Percentiles rank a stretch among this genome's conserved stretches.
Evolutionary conservation across 1,140 invertebrate species (phyloP).

Genomic region (Lycorma delicatula): DNA sequence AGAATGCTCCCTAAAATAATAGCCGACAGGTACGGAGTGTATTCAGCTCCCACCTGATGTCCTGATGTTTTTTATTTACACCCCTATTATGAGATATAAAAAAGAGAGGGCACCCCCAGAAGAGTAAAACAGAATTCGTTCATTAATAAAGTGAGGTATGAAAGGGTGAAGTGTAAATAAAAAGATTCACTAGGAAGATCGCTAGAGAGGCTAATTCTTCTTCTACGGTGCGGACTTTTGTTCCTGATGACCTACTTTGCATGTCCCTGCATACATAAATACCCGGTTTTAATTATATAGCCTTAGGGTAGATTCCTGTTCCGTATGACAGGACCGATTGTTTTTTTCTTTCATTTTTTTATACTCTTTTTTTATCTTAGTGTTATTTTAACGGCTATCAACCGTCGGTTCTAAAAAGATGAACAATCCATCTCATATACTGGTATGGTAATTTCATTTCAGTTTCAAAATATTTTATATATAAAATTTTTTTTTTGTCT

Average conservation of each 20-base stretch:
- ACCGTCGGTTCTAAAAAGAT: too few species aligned
- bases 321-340: not conserved
- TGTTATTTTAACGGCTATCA: constrained; percentile 7
- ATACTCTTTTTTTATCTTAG: not conserved
- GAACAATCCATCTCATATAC: too few species aligned
- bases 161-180: constrained; percentile 6
- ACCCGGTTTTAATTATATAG: constrained; percentile 5
- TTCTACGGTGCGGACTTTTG: not conserved
- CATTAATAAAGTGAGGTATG: constrained; percentile 1
- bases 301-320: not conserved
- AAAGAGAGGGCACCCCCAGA: not conserved
- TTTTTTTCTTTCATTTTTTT: too few species aligned
- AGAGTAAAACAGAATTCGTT: constrained; percentile 1
- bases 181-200: constrained; percentile 1
- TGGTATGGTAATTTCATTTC: too few species aligned
- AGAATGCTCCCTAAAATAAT: not conserved
- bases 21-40: not conserved
- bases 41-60: constrained; percentile 1
- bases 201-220: not conserved
- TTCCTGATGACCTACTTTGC: constrained; percentile 1
- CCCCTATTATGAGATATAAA: not conserved
- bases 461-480: too few species aligned
- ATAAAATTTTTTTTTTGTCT: too few species aligned
- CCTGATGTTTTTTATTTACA: not conserved
- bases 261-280: constrained; percentile 1